Evolutionary conservation across 2,113 vertebrate genomes (phyloP), one percentile per base, ranked within the genome.

Genomic region (Myocastor coypus): DNA sequence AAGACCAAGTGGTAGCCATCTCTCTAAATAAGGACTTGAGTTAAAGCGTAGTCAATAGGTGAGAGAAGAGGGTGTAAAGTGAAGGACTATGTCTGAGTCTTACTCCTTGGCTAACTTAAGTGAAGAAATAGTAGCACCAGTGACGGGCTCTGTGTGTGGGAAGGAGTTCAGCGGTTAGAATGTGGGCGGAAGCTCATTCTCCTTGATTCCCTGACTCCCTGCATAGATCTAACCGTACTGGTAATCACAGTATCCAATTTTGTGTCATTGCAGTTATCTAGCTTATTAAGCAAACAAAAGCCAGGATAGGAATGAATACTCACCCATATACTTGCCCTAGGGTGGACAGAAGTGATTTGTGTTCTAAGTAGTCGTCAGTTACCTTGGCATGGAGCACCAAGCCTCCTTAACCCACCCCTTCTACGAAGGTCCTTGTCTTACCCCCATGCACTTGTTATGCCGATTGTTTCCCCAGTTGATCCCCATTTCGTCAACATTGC

Each of bases 151-250:
- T 12, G 32, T 12, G 34, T 9, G 14, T 40, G 14, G 3, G 3
- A 10, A 40, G 71, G 57, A 19, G 17, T 75, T 68, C 26, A 30
- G 40, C 57, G 30, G n/a, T 34, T 12, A 32, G 32, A 20, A 1
- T 22, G 26, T 30, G 52, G 8, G 12, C 22, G 69, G 32, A 9
- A 32, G 55, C 5, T 28, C 28, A 3, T 50, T 57, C 75, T 40
- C 73, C 77, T 11, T 0, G 7, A 16, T 34, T 22, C 57, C 40
- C 61, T 3, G 13, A 14, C 13, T 3, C 28, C 37, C 78, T 3
- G 7, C 10, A 5, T 7, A 7, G 64, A 50, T 77, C 57, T 77
- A 19, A 34, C 42, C 10, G 10, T 19, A 5, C 5, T 0, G 0
- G 37, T 7, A 9, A 69, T 66, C 66, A 26, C 6, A 8, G 77